Evolutionary conservation across 2,888 invertebrate genomes (phyloP), one percentile per base, ranked within the genome.

Genomic region (Endotricha flammealis): DNA sequence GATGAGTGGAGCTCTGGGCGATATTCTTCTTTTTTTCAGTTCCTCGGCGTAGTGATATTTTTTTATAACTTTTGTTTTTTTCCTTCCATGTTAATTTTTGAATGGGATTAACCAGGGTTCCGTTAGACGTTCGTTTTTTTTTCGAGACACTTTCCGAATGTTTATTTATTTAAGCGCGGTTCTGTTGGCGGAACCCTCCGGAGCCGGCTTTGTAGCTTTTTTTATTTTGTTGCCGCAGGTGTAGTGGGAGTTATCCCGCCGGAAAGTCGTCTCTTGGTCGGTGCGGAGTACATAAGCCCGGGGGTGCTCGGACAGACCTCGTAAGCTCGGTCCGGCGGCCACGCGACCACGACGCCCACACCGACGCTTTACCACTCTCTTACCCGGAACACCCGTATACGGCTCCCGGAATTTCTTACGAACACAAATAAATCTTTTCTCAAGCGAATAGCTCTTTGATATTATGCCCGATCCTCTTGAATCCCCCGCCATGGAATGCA

Each of bases 191-290:
- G 69, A 64, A 66, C 65, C 65, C 61, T 67, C 61, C 65, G 73
- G 72, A 67, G 72, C 72, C 64, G 69, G 77, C 76, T 81, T 82
- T 83, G 76, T 82, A 83, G 83, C 75, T 67, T 76, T 80, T 66
- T 80, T 80, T 81, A 74, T 83, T 86, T 86, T 88, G 75, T 86
- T 83, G 79, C 79, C 75, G 74, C 87, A 88, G 88, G 88, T 88
- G 78, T 90, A 79, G 88, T 90, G 87, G 89, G 90, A 82, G 88
- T 90, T 62, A 76, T 90, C 77, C 76, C 81, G 62, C 86, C 89
- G 80, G 90, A 90, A 81, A 89, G 88, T 80, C 88, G 89, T 67
- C 88, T 82, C 67, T 78, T 90, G 85, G 88, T 90, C 70, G 88
- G 90, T 72, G 88, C 88, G 69, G 90, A 90, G 86, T 90, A 87